phyloP scores from a whole-genome alignment of 2,113 vertebrate species.

The Oxygymnocypris stewartii region DNA sequence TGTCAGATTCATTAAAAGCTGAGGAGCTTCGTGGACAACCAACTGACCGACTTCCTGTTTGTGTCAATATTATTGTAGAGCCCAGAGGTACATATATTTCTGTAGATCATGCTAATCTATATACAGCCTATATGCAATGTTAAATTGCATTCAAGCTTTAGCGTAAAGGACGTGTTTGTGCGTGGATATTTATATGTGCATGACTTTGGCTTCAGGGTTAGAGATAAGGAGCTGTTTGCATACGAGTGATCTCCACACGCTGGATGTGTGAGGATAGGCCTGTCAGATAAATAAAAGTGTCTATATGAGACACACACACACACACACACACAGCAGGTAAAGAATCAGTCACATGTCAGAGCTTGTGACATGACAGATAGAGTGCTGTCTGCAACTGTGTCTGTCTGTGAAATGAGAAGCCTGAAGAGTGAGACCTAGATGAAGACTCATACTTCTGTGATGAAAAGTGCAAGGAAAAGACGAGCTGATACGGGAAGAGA shows the following conservation, averaged over 20 bases:
- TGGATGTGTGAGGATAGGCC: neutral
- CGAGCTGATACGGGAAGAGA: neutral
- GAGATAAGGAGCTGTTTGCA: conserved; percentile 12
- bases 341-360: neutral
- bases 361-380: neutral
- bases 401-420: neutral
- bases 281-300: conserved; percentile 15
- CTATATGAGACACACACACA: conserved; percentile 9
- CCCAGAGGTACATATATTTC: neutral
- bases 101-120: neutral
- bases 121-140: neutral
- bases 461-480: neutral
- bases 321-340: conserved; percentile 17
- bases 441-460: neutral
- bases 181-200: conserved; percentile 12
- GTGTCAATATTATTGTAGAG: neutral
- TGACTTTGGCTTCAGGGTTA: neutral
- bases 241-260: neutral
- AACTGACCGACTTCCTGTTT: neutral
- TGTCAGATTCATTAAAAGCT: neutral
- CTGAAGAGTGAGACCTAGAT: neutral
- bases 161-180: neutral
- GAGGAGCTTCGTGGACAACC: neutral
- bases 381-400: neutral
- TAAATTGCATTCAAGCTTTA: neutral